Evolutionary conservation across 2,113 vertebrate genomes (phyloP), one percentile per base, ranked within the genome.

Genomic region (Urocolius indicus): DNA sequence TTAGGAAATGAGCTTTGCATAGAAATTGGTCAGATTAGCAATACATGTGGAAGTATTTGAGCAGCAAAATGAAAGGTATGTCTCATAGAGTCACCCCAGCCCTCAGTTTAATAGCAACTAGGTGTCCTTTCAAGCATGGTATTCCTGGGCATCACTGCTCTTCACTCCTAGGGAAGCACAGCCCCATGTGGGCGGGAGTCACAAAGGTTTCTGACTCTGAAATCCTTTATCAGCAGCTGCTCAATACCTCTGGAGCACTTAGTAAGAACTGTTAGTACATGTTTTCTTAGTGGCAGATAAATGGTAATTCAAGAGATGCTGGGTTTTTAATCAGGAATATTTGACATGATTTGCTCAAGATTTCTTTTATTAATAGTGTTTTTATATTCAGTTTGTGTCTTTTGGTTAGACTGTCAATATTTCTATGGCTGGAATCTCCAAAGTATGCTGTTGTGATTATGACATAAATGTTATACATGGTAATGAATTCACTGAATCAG

Each of bases 401-500:
- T 93, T 92, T 95, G 96, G 94, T 96, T 95, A 95, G 88, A 23
- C 32, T 58, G 52, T n/a, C 67, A 74, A 89, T 43, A 95, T 87
- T 96, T 88, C 34, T 62, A 89, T 89, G 83, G 69, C 84, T 96
- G 92, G 85, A 86, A 81, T 87, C 69, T 93, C 85, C 85, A 1
- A 93, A 62, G 58, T 90, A 49, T 87, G 62, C 66, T 21, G 32
- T 87, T 41, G 38, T 41, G 38, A 41, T 41, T 41, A 41, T 41
- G 38, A 41, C 73, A 83, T 72, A 73, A 94, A 92, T 41, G 94
- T 96, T 95, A 95, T 78, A 92, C 59, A 94, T 96, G 96, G 43
- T 93, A 97, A 96, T 96, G 91, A 97, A 92, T 85, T 95, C 94
- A 55, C 62, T 92, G 96, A 94, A 97, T 96, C 92, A 96, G 80